Conservation (phyloP, 37 sponge, comb jelly and placozoan genomes). For the Hormiphora californensis region DNA sequence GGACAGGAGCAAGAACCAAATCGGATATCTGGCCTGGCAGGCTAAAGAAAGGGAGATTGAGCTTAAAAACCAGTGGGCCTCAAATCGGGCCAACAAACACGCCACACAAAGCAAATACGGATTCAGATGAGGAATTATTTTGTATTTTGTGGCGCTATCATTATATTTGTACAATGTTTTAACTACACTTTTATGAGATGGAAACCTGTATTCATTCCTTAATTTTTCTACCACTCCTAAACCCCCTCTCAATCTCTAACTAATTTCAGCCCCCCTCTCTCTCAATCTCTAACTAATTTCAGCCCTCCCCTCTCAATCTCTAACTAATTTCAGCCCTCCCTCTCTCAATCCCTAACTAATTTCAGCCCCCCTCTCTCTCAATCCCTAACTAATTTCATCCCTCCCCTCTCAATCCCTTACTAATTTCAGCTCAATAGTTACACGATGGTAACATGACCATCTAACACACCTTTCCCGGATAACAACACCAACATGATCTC, state of each 20-base stretch:
- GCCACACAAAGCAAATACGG: constrained; percentile 88
- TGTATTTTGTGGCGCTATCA: too few species aligned
- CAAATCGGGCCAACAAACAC: constrained; percentile 61
- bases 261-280: too few species aligned
- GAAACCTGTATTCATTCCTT: too few species aligned
- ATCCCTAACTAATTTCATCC: neutral
- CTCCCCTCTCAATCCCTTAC: neutral
- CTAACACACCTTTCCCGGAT: too few species aligned
- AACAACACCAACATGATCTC: too few species aligned
- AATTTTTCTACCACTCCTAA: too few species aligned
- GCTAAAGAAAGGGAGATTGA: constrained; percentile 78
- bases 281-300: too few species aligned
- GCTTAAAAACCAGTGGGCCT: constrained; percentile 80
- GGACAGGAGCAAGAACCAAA: neutral
- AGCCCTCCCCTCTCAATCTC: too few species aligned
- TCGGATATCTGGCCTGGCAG: constrained; percentile 54
- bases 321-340: neutral
- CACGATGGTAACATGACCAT: constrained; percentile 25
- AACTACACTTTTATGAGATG: too few species aligned
- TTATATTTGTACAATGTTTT: too few species aligned
- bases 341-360: neutral
- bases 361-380: neutral
- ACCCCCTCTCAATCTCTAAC: too few species aligned
- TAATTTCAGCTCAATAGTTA: neutral
- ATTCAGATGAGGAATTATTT: constrained; percentile 53